phyloP scores from a whole-genome alignment of 1,140 invertebrate genomes.

The Drosophila baimaii region DNA sequence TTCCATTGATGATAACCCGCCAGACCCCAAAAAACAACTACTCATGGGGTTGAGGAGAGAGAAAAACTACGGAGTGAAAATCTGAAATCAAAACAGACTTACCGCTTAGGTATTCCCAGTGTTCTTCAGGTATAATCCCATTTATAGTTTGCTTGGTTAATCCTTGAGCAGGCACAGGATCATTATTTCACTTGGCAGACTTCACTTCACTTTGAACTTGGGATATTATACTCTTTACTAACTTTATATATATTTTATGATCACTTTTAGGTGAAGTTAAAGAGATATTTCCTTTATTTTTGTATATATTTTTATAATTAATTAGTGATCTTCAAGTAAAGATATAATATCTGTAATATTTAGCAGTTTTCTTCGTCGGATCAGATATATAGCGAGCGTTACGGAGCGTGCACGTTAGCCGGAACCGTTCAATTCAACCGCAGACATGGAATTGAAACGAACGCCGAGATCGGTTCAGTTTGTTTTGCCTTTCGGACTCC shows the following conservation, averaged over 20 bases:
- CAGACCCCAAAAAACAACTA: constrained; percentile 17
- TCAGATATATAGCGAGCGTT: constrained; percentile 32
- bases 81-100: constrained; percentile 5
- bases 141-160: constrained; percentile 40
- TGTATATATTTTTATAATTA: neutral
- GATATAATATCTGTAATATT: constrained; percentile 24
- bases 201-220: neutral
- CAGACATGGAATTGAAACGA: constrained; percentile 68
- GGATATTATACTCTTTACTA: neutral
- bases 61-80: neutral
- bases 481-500: constrained; percentile 44
- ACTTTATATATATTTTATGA: constrained; percentile 13
- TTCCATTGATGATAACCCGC: constrained; percentile 51
- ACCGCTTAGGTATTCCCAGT: constrained; percentile 56
- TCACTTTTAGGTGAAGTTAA: constrained; percentile 35
- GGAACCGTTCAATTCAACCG: constrained; percentile 74
- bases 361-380: constrained; percentile 29
- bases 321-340: neutral
- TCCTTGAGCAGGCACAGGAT: constrained; percentile 38
- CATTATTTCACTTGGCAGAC: constrained; percentile 24
- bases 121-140: constrained; percentile 48
- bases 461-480: constrained; percentile 38
- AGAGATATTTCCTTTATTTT: neutral
- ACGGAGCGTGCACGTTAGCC: constrained; percentile 47
- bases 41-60: neutral